Evolutionary conservation across 1,140 invertebrate species (phyloP).

Genomic region (Cyclargus thomasi): DNA sequence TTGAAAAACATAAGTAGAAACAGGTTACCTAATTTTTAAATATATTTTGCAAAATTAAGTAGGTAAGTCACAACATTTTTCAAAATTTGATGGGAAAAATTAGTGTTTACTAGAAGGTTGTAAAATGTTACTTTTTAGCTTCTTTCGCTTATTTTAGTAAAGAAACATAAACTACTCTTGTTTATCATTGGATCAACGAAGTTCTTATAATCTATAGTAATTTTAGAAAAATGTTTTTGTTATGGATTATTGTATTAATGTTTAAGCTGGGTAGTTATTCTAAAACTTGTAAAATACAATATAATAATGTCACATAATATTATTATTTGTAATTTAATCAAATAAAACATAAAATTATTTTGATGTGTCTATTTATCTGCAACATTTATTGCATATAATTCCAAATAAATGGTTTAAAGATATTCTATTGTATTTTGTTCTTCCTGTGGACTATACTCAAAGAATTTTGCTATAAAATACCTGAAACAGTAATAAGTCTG

Average conservation of each 20-base stretch:
- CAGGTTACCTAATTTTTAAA: too few relatives aligned
- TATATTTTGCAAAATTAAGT: too few relatives aligned
- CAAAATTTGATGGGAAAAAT: too few relatives aligned
- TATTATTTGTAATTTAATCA: neutral
- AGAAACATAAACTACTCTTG: too few relatives aligned
- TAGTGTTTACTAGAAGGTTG: too few relatives aligned
- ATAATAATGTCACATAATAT: neutral
- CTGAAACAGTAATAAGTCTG: constrained; percentile 35
- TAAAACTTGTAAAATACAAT: neutral
- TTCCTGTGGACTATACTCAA: constrained; percentile 48
- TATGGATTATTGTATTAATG: neutral
- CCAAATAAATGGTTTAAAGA: too few relatives aligned
- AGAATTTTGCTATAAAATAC: constrained; percentile 68
- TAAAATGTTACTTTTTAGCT: too few relatives aligned
- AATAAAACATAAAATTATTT: neutral
- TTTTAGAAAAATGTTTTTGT: neutral
- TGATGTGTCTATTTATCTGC: neutral
- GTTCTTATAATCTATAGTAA: neutral
- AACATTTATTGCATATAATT: too few relatives aligned
- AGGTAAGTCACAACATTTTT: too few relatives aligned
- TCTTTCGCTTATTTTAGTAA: too few relatives aligned
- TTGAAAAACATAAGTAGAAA: too few relatives aligned
- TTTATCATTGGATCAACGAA: too few relatives aligned
- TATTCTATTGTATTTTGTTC: neutral
- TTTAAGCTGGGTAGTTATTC: neutral